These are phyloP conservation scores for Scolopax mira DNA, from an alignment of 2,113 vertebrate genomes.

Conservation along the genomic window DNA sequence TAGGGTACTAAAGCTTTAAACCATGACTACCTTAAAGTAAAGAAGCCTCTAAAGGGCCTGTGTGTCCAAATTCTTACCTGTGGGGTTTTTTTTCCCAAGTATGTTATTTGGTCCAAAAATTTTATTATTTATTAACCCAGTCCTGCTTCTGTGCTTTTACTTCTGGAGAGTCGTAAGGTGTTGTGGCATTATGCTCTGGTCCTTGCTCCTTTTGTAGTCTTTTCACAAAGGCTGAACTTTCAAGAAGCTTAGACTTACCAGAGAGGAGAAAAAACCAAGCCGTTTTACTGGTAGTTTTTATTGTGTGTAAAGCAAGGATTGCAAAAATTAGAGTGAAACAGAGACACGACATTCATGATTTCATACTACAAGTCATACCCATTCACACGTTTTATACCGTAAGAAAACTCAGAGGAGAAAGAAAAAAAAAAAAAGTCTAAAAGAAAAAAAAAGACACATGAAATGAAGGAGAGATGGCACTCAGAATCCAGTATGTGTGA, in stretches of 20 bases:
- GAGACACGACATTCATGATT: slow-evolving; percentile 42
- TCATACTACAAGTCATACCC: slow-evolving; percentile 13
- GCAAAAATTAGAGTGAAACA: slow-evolving; percentile 21
- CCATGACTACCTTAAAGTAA: background rate
- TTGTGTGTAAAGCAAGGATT: background rate
- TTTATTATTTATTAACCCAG: background rate
- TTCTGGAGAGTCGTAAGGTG: background rate
- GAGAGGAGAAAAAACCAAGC: background rate
- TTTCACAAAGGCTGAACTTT: background rate
- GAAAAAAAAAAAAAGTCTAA: background rate
- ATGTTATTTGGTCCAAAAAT: background rate
- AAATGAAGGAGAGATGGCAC: slow-evolving; percentile 30
- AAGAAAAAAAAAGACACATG: background rate
- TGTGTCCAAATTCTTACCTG: background rate
- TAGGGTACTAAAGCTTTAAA: background rate
- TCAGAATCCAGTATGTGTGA: slow-evolving; percentile 47
- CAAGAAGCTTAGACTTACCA: background rate
- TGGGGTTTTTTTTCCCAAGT: background rate
- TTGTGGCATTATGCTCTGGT: background rate
- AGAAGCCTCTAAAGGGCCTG: background rate
- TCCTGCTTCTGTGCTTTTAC: background rate
- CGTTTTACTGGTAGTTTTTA: background rate
- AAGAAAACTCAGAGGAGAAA: slow-evolving; percentile 15
- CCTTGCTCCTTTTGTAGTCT: background rate
- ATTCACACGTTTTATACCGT: slow-evolving; percentile 33